Conservation (phyloP, 1,140 invertebrate species). For the Drosophila ambigua region DNA sequence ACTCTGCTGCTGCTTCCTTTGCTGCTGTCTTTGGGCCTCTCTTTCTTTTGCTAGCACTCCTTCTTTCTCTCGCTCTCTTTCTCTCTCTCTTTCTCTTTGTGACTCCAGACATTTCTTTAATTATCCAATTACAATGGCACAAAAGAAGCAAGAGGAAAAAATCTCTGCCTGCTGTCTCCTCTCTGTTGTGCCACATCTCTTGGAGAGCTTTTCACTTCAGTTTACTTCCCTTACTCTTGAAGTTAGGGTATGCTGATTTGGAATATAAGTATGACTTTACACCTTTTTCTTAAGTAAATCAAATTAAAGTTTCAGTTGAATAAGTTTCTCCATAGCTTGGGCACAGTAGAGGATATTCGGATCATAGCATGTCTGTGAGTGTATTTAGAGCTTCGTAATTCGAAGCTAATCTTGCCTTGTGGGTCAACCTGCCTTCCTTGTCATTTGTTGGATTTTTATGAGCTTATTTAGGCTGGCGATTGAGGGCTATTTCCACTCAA, state of each 20-base stretch:
- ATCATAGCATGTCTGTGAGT: too few relatives aligned
- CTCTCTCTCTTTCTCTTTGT: constrained; percentile 24
- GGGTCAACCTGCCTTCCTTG: background rate
- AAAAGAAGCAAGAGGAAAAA: constrained; percentile 25
- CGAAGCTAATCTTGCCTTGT: background rate
- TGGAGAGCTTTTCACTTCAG: constrained; percentile 32
- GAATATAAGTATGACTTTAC: too few relatives aligned
- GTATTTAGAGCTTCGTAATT: too few relatives aligned
- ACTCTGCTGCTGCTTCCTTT: background rate
- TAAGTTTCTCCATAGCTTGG: too few relatives aligned
- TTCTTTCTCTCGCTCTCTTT: constrained; percentile 2
- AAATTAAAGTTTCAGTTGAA: too few relatives aligned
- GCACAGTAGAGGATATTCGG: too few relatives aligned
- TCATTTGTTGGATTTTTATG: constrained; percentile 35
- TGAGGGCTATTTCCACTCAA: constrained; percentile 38
- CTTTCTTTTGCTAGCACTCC: constrained; percentile 12
- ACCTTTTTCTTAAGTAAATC: too few relatives aligned
- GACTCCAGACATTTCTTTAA: constrained; percentile 73
- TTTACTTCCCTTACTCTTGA: too few relatives aligned
- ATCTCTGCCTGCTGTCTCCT: background rate
- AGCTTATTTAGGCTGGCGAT: constrained; percentile 57
- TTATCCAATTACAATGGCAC: constrained; percentile 79
- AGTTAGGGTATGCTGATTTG: too few relatives aligned
- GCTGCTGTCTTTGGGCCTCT: constrained; percentile 18
- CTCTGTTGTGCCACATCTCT: constrained; percentile 51